These are phyloP conservation scores for Takifugu rubripes DNA, from an alignment of 2,797 vertebrate genomes.

Conservation along the genomic window DNA sequence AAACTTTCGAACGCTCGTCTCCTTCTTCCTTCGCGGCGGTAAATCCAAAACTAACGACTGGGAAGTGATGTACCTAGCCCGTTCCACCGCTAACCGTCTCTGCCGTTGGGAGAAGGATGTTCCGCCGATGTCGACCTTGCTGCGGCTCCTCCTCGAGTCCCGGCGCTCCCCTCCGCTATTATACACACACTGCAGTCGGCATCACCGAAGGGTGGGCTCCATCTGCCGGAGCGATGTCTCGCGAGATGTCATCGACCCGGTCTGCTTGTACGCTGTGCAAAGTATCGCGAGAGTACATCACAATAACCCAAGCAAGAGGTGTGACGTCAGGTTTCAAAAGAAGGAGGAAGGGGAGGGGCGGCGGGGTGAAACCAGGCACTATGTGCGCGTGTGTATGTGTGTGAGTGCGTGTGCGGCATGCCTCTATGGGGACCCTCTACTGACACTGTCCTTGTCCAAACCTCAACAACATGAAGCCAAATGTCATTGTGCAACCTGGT, in stretches of 20 bases:
- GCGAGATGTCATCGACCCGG: constrained; percentile 47
- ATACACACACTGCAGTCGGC: constrained; percentile 57
- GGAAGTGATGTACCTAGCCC: neutral
- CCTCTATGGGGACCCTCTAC: neutral
- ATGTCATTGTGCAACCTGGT: no score
- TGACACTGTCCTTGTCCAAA: no score
- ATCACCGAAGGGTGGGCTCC: constrained; percentile 49
- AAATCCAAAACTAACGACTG: constrained; percentile 5
- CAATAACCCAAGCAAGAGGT: constrained; percentile 26
- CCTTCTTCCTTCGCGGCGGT: constrained; percentile 9
- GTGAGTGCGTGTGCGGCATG: neutral
- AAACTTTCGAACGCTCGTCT: constrained; percentile 33
- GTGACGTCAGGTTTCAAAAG: constrained; percentile 27
- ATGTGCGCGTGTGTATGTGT: neutral
- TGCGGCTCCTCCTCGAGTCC: constrained; percentile 59
- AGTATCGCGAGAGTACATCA: constrained; percentile 52
- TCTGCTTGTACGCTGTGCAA: neutral
- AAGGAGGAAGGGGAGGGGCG: neutral
- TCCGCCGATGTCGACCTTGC: constrained; percentile 68
- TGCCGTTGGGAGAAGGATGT: constrained; percentile 45
- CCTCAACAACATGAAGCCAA: no score
- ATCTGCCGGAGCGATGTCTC: constrained; percentile 10
- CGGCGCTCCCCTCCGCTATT: constrained; percentile 42
- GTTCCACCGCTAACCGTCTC: neutral
- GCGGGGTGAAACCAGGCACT: constrained; percentile 16